Percentiles rank a stretch among this genome's conserved stretches.
Conservation (phyloP, 1,140 invertebrate species). For the Drosophila lacertosa region DNA sequence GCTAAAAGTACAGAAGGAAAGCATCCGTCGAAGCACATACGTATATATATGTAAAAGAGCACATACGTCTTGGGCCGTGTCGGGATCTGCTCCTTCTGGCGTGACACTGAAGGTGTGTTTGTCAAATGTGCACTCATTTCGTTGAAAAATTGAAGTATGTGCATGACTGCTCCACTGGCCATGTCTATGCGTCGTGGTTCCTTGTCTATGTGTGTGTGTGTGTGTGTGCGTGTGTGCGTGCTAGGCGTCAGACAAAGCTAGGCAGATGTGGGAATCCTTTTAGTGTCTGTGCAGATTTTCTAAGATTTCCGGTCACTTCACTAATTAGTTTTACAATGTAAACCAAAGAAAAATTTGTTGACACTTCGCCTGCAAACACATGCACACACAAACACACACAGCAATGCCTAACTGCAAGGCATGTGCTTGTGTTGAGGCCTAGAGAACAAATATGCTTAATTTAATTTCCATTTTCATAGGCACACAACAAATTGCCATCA, state of each 20-base stretch:
- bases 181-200: slow-evolving; percentile 15
- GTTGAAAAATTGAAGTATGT: slow-evolving; percentile 81
- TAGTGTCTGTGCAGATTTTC: slow-evolving; percentile 66
- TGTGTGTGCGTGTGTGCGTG: slow-evolving; percentile 7
- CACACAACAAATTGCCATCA: slow-evolving; percentile 44
- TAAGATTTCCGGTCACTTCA: slow-evolving; percentile 80
- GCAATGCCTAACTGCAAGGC: slow-evolving; percentile 53
- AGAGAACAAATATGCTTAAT: slow-evolving; percentile 58
- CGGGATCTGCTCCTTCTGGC: slow-evolving; percentile 30
- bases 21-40: neutral
- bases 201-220: slow-evolving; percentile 7
- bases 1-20: slow-evolving; percentile 3
- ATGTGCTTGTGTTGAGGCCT: slow-evolving; percentile 5
- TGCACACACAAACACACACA: slow-evolving; percentile 10
- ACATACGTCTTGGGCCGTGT: slow-evolving; percentile 64
- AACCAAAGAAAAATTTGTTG: slow-evolving; percentile 61
- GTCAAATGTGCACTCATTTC: slow-evolving; percentile 81
- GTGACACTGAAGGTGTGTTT: slow-evolving; percentile 68
- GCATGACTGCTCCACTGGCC: slow-evolving; percentile 70
- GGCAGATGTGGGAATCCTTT: slow-evolving; percentile 48
- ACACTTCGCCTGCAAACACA: slow-evolving; percentile 50
- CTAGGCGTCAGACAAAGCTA: slow-evolving; percentile 29
- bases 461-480: slow-evolving; percentile 71
- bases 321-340: slow-evolving; percentile 79
- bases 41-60: slow-evolving; percentile 1